A percentile compares a stretch with the other conserved stretches of the same genome.
Evolutionary conservation across 2,888 invertebrate genomes (phyloP).

Genomic region (Mycalesis mineus): DNA sequence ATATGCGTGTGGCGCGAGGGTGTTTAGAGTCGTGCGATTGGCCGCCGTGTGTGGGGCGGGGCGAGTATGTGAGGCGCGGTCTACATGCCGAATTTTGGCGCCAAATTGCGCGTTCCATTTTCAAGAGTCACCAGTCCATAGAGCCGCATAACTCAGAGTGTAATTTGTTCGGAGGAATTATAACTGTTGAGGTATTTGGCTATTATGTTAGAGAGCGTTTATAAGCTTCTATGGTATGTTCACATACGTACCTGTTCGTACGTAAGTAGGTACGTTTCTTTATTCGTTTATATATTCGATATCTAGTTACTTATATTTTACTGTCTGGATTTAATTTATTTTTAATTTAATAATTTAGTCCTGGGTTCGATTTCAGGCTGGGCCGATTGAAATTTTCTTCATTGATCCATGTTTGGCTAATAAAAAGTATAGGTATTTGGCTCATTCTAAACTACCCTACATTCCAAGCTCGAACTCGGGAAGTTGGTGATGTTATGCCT

Average conservation of each 20-base stretch:
- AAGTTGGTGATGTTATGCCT: no score
- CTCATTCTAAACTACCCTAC: no score
- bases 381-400: no score
- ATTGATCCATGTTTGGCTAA: no score
- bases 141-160: neutral
- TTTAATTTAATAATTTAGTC: no score
- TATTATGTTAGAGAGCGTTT: neutral
- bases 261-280: no score
- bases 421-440: no score
- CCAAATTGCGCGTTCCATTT: constrained; percentile 58
- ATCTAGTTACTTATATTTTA: no score
- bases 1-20: constrained; percentile 76
- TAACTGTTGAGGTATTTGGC: neutral
- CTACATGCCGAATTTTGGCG: constrained; percentile 63
- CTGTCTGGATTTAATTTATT: no score
- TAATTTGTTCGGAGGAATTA: neutral
- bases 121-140: constrained; percentile 40
- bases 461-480: no score
- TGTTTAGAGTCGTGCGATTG: constrained; percentile 71
- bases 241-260: neutral
- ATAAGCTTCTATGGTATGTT: neutral
- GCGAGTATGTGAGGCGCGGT: constrained; percentile 63
- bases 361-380: no score
- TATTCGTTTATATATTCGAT: no score
- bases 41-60: constrained; percentile 70